A percentile compares a stretch with the other conserved stretches of the same genome.
Evolutionary conservation across 1,140 invertebrate genomes (phyloP).

Genomic region (Dendroctonus ponderosae): DNA sequence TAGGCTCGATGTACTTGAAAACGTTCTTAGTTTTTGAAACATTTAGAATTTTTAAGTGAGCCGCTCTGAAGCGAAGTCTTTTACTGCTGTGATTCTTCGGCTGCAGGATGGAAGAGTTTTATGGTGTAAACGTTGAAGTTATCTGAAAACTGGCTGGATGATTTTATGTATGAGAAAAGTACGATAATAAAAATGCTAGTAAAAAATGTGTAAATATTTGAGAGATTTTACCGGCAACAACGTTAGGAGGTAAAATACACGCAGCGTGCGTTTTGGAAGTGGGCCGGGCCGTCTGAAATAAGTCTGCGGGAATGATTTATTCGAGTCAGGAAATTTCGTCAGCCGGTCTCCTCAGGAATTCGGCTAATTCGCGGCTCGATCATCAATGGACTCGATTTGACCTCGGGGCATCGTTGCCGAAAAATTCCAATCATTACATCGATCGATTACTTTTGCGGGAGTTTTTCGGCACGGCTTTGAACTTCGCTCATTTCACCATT

Average conservation of each 20-base stretch:
- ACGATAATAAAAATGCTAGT: no score
- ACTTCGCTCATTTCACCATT: not conserved
- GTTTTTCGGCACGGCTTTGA: conserved; percentile 7
- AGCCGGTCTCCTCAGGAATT: conserved; percentile 28
- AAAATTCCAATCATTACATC: conserved; percentile 27
- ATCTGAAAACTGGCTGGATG: no score
- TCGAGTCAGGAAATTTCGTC: conserved; percentile 32
- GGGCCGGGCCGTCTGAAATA: conserved; percentile 32
- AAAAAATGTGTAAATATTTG: no score
- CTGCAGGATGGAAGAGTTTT: no score
- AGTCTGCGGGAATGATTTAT: conserved; percentile 31
- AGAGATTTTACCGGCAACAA: no score
- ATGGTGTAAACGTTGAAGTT: no score
- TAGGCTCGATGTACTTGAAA: no score
- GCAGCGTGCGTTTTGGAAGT: conserved; percentile 27
- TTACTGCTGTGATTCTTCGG: no score
- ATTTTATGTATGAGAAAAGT: no score
- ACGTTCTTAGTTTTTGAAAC: no score
- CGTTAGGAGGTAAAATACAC: conserved; percentile 8
- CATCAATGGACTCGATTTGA: conserved; percentile 21
- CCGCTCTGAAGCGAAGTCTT: no score
- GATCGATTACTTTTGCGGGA: conserved; percentile 12
- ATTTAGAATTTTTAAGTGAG: no score
- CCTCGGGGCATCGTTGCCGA: conserved; percentile 16
- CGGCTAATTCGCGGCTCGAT: conserved; percentile 24